Evolutionary conservation across 2,113 vertebrate species (phyloP), one percentile per base, ranked within the genome.

Genomic region (Fregata magnificens): DNA sequence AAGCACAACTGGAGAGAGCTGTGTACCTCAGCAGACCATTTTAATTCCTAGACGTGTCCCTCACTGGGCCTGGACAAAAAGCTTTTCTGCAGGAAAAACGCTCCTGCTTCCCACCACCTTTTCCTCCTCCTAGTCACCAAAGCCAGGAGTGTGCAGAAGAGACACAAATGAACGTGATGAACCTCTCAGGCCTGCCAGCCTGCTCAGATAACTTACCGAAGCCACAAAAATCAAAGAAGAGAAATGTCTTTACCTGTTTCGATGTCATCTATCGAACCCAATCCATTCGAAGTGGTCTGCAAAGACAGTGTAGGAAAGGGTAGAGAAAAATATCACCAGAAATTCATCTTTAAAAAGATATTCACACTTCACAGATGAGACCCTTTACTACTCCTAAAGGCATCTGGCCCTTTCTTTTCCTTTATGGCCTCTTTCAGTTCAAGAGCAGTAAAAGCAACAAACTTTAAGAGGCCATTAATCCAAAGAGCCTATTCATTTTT

Each of bases 271-370:
- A 98, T 97, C 21, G 98, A 98, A 40, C 98, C 98, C 77, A 98
- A 88, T 74, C 97, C 98, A 65, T 99, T 99, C 85, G 97, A 97
- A 66, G 97, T 85, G 93, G 98, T 97, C 99, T 99, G 95, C 25
- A 95, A 88, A 94, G 72, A 95, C 26, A 29, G 69, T 42, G 16
- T 36, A 93, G 40, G n/a, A 82, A 94, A 80, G 34, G 7, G 13
- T 6, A 76, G 38, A 87, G 12, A 91, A 90, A 90, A 89, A 66
- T 31, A 82, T n/a, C 29, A 70, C n/a, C 26, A 88, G 34, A 88
- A 93, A 83, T 63, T 47, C 2, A 61, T 79, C 50, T 82, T 92
- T 77, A 52, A 71, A 83, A 38, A 85, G 34, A 53, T 21, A 69
- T 21, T 66, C 42, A 62, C 11, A 45, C 17, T 65, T 92, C 52